Evolutionary conservation across 2,113 vertebrate genomes (phyloP).

Genomic region (Mirounga angustirostris): DNA sequence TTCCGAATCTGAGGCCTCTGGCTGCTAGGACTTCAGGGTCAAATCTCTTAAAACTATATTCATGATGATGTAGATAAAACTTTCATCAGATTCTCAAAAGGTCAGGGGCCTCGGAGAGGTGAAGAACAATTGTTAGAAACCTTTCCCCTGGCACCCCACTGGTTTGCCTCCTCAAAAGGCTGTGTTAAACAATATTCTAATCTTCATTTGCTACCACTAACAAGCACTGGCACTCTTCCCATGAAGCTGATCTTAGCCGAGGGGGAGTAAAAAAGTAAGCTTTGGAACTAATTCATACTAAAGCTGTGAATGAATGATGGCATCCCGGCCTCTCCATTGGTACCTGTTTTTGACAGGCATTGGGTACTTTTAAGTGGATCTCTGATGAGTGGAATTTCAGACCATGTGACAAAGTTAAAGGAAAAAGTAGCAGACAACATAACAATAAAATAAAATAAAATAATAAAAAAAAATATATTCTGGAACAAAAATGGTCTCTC

Average conservation of each 20-base stretch:
- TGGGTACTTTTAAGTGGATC: not conserved
- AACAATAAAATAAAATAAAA: too few species aligned
- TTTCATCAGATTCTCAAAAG: not conserved
- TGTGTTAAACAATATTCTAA: not conserved
- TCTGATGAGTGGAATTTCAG: not conserved
- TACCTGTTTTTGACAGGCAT: not conserved
- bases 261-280: not conserved
- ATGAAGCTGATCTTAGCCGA: not conserved
- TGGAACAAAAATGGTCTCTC: not conserved
- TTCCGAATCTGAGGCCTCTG: not conserved
- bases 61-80: not conserved
- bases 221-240: not conserved
- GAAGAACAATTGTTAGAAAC: not conserved
- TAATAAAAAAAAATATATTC: not conserved
- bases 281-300: conserved; percentile 26
- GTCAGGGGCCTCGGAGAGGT: not conserved
- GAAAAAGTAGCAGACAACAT: not conserved
- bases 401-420: not conserved
- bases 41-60: not conserved
- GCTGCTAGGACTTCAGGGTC: not conserved
- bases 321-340: not conserved
- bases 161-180: not conserved
- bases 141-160: not conserved
- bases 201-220: not conserved
- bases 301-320: not conserved